Evolutionary conservation across 2,113 vertebrate genomes (phyloP).

Genomic region (Passer montanus): DNA sequence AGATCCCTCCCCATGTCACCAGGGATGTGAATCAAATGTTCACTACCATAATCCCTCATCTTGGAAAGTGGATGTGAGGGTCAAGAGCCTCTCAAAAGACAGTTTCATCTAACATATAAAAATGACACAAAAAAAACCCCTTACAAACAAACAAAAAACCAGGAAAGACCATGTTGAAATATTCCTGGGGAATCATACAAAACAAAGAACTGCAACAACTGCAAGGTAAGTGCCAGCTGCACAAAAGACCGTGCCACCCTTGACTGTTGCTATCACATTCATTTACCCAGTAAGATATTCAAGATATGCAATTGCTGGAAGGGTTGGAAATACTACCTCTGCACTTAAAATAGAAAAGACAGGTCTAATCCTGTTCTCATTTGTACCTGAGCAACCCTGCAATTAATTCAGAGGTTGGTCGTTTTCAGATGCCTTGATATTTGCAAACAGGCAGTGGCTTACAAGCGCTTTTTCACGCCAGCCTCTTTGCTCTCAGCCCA

Average conservation of each 20-base stretch:
- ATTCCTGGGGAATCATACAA: background rate
- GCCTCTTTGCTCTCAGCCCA: background rate
- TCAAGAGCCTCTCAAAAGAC: background rate
- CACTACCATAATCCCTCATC: background rate
- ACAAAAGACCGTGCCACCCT: accelerated
- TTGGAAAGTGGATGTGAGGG: background rate
- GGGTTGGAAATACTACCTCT: background rate
- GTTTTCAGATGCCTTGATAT: background rate
- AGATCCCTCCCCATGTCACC: background rate
- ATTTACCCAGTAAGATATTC: background rate
- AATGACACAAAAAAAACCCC: background rate
- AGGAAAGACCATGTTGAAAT: background rate
- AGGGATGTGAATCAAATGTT: background rate
- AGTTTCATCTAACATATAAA: background rate
- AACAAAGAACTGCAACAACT: background rate
- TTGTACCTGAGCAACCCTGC: background rate
- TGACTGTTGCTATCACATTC: background rate
- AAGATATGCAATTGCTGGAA: background rate
- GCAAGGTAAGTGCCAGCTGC: background rate
- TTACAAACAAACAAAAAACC: background rate
- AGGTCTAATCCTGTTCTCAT: background rate
- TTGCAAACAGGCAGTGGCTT: background rate
- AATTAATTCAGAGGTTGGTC: background rate
- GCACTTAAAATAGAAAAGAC: background rate
- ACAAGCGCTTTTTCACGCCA: background rate